A percentile compares a stretch with the other conserved stretches of the same genome.
Evolutionary conservation across 2,797 vertebrate genomes (phyloP).

Genomic region (Toxotes lorentzi): DNA sequence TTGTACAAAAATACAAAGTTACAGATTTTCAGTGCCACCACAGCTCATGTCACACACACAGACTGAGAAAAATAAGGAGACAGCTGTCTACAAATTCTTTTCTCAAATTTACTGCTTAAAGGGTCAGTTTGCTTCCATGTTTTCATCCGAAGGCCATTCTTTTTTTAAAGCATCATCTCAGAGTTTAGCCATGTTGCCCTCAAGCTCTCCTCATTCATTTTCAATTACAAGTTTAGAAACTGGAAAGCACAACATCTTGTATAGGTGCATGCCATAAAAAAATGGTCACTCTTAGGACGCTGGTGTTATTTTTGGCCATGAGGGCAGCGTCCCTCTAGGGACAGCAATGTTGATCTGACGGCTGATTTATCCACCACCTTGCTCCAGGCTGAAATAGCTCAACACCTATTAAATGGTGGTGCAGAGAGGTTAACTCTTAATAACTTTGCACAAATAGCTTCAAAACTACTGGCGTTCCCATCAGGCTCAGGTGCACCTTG

Average conservation of each 20-base stretch:
- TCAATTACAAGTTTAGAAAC: not conserved
- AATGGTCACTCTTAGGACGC: not conserved
- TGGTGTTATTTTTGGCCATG: conserved; percentile 3
- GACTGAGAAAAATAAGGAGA: not conserved
- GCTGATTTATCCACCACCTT: not conserved
- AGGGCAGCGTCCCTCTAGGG: not conserved
- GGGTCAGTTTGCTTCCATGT: not conserved
- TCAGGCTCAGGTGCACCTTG: not conserved
- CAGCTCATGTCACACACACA: conserved; percentile 2
- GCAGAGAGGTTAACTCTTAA: not conserved
- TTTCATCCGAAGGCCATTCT: conserved; percentile 1
- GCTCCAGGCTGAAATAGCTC: not conserved
- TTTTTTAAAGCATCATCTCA: not conserved
- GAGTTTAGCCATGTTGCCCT: not conserved
- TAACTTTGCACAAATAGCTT: not conserved
- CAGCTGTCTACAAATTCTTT: not conserved
- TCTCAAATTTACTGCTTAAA: not conserved
- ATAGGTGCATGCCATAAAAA: not conserved
- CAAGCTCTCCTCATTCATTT: not conserved
- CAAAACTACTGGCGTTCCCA: not conserved
- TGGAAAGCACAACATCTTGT: not conserved
- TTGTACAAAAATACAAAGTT: conserved; percentile 13
- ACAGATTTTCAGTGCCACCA: conserved; percentile 1
- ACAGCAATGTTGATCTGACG: not conserved
- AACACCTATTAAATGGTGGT: not conserved